A percentile compares a stretch with the other conserved stretches of the same genome.
Evolutionary conservation across 2,113 vertebrate genomes (phyloP).

Genomic region (Callospermophilus lateralis): DNA sequence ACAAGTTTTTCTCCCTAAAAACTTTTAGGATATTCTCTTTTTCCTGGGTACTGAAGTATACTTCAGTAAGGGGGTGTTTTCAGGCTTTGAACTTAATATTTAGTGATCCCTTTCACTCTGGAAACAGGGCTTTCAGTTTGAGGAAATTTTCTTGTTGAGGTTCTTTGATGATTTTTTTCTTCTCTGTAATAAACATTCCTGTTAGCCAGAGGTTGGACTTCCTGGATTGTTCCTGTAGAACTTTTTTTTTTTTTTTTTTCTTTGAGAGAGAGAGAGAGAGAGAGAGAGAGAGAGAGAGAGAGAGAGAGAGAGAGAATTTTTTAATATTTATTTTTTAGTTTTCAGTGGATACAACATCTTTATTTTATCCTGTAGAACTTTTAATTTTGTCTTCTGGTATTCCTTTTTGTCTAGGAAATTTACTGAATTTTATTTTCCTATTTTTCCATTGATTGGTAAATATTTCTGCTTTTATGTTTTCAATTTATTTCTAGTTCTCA

Average conservation of each 20-base stretch:
- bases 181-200: not conserved
- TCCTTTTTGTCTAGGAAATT: not conserved
- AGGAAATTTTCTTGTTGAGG: not conserved
- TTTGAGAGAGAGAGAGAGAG: too few species aligned
- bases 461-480: not conserved
- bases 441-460: slow-evolving; percentile 14
- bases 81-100: not conserved
- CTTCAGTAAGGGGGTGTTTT: not conserved
- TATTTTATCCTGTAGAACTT: not conserved
- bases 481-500: not conserved
- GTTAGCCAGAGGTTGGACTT: not conserved
- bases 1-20: not conserved
- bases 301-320: too few species aligned
- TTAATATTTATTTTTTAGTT: too few species aligned
- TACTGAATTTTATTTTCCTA: not conserved
- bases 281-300: too few species aligned
- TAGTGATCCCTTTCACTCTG: not conserved
- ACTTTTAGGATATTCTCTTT: not conserved
- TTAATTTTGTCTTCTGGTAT: not conserved
- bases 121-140: not conserved
- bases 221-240: not conserved
- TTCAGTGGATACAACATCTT: too few species aligned
- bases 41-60: not conserved
- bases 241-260: not conserved
- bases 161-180: not conserved